phyloP scores from a whole-genome alignment of 1,140 invertebrate species.

The Oreohelix idahoensis region DNA sequence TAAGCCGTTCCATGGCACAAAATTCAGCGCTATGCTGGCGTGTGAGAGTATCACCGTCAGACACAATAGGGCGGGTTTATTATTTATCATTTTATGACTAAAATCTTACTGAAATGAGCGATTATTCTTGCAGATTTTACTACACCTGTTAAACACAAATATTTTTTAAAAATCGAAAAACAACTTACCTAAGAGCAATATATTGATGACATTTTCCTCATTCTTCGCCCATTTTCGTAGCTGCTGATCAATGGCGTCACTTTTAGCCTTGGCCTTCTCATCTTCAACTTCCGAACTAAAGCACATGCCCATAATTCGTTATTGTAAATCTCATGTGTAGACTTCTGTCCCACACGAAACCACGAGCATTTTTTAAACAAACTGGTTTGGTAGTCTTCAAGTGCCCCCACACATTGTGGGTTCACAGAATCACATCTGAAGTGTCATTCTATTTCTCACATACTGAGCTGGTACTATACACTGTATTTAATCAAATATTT shows the following conservation, averaged over 20 bases:
- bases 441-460: background rate
- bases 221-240: slow-evolving; percentile 73
- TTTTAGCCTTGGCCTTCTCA: slow-evolving; percentile 72
- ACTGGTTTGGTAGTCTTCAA: background rate
- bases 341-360: background rate
- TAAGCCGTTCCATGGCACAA: too few species aligned
- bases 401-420: background rate
- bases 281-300: slow-evolving; percentile 75
- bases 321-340: background rate
- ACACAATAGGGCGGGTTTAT: too few species aligned
- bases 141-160: background rate
- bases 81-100: too few species aligned
- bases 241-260: slow-evolving; percentile 74
- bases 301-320: slow-evolving; percentile 73
- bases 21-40: too few species aligned
- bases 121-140: too few species aligned
- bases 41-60: too few species aligned
- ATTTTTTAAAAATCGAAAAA: background rate
- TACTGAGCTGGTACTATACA: background rate
- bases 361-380: background rate
- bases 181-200: slow-evolving; percentile 74
- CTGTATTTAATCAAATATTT: background rate
- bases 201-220: slow-evolving; percentile 74
- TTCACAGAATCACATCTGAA: background rate
- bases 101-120: too few species aligned